These are phyloP conservation scores for Limnephilus rhombicus DNA, from an alignment of 2,888 invertebrate species.

Conservation along the genomic window DNA sequence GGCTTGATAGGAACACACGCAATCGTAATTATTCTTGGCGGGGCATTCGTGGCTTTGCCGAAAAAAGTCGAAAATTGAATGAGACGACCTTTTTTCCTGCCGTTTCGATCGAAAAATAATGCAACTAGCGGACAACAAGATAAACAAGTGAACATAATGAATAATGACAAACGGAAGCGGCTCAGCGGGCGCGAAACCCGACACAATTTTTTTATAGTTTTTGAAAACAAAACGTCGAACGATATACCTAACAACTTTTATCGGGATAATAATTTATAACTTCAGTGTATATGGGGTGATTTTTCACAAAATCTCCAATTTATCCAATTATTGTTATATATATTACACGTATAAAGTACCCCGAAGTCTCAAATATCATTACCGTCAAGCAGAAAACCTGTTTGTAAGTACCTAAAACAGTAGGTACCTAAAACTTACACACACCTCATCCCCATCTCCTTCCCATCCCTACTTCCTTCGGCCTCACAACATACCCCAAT, in stretches of 20 bases:
- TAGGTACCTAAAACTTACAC: no score
- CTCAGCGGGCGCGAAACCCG: conserved; percentile 42
- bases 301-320: no score
- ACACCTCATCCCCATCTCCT: no score
- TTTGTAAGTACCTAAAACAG: no score
- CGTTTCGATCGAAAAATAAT: conserved; percentile 42
- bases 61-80: conserved; percentile 46
- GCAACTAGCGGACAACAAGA: conserved; percentile 52
- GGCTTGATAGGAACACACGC: conserved; percentile 54
- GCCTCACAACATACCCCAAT: no score
- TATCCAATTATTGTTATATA: no score
- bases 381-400: no score
- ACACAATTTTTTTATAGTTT: neutral
- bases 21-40: conserved; percentile 20
- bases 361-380: no score
- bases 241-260: neutral
- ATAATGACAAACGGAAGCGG: conserved; percentile 62
- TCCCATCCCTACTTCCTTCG: no score
- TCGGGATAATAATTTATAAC: neutral
- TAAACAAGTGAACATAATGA: conserved; percentile 51
- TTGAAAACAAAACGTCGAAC: neutral
- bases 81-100: conserved; percentile 41
- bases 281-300: no score
- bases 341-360: no score
- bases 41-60: conserved; percentile 28